Base-by-base conservation (phyloP, 2,113 vertebrate genomes). In the Otocyon megalotis region DNA sequence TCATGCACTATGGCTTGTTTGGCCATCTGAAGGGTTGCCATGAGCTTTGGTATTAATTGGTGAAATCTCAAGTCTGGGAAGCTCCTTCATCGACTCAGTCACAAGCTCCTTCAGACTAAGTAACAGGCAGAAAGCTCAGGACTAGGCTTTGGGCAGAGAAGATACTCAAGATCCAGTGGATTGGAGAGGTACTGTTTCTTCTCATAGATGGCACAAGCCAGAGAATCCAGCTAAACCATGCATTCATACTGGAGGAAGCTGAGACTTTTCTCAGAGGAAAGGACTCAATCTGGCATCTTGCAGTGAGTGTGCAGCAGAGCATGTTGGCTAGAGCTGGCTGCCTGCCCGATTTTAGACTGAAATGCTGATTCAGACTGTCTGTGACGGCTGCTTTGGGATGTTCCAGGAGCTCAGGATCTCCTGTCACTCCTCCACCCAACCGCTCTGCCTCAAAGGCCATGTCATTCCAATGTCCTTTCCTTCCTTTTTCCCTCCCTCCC, bases 1-100 rank as follows among this genome's bases (percentile, higher is more conserved):
- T 82, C 85, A 94, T 95, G 95, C 95, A 71, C 93, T 48, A 1
- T 90, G 43, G 50, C 48, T 89, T n/a, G 43, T 96, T 86, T 94
- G 56, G 74, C 30, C 48, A 26, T 62, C 90, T 89, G 72, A 94
- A 71, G 60, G 67, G 65, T 37, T 74, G 48, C 37, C 48, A 10
- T 28, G 54, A 74, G 32, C 43, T 67, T 93, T 35, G 1, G 1
- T 81, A 53, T 88, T 95, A 90, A 93, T 50, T 69, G 62, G 79
- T 81, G 53, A 93, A 90, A 72, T 71, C 92, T 95, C 56, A 35
- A 43, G 28, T 72, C 71, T 82, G 80, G 24, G 50, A 93, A 92
- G 11, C 83, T 87, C 79, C 86, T 94, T 95, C 37, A 30, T 91
- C n/a, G 89, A 53, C 24, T 35, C 58, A 69, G 3, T 85, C 88